Conservation (phyloP, 1,140 invertebrate species). For the Frieseomelitta varia region DNA sequence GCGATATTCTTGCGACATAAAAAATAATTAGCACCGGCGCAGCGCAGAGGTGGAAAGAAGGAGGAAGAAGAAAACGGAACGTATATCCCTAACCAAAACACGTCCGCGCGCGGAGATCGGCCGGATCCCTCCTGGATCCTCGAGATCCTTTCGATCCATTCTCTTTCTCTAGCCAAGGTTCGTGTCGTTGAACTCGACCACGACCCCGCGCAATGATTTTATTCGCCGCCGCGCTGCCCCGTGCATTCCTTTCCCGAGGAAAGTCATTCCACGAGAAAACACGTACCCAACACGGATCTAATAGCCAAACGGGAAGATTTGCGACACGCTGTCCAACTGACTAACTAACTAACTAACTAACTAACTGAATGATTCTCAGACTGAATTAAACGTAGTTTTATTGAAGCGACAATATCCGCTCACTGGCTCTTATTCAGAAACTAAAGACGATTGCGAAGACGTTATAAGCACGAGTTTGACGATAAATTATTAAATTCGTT, state of each 20-base stretch:
- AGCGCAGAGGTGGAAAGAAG: not conserved
- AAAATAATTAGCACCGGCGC: not conserved
- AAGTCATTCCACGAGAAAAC: constrained; percentile 45
- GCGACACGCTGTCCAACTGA: too few relatives aligned
- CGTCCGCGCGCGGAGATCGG: not conserved
- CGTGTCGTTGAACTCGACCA: constrained; percentile 57
- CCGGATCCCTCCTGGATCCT: constrained; percentile 15
- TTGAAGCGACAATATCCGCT: not conserved
- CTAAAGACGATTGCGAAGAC: too few relatives aligned
- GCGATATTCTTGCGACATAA: not conserved
- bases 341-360: not conserved
- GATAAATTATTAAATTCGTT: too few relatives aligned
- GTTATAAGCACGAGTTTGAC: too few relatives aligned
- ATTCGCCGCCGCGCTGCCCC: constrained; percentile 19
- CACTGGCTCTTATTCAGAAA: too few relatives aligned
- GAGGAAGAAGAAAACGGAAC: not conserved
- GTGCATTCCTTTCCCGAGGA: constrained; percentile 49
- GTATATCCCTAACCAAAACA: not conserved
- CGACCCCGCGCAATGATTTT: constrained; percentile 53
- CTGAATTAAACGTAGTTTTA: not conserved
- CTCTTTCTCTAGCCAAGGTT: constrained; percentile 36
- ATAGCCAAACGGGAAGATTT: not conserved
- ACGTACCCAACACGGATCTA: too few relatives aligned
- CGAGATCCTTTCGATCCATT: constrained; percentile 42
- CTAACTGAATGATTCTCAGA: too few relatives aligned